These are phyloP conservation scores for Drosophila algonquin DNA, from an alignment of 2,888 invertebrate species.

Conservation along the genomic window DNA sequence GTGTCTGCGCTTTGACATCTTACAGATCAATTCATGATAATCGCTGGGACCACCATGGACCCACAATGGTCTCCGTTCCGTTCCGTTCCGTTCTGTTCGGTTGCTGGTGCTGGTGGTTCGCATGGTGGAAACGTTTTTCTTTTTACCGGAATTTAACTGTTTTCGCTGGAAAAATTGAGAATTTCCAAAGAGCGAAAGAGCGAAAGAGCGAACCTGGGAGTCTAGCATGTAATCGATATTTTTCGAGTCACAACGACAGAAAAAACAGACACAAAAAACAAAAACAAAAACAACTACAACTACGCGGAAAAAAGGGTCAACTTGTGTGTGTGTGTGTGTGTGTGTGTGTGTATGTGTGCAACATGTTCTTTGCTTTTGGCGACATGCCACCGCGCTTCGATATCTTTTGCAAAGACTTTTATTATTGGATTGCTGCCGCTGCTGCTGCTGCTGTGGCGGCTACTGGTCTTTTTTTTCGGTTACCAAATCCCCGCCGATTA, in stretches of 20 bases:
- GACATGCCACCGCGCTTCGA: conserved; percentile 70
- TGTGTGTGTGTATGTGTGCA: conserved; percentile 46
- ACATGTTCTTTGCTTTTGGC: conserved; percentile 21
- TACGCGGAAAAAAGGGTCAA: conserved; percentile 46
- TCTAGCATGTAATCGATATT: conserved; percentile 79
- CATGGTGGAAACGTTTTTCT: conserved; percentile 61
- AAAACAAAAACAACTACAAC: too few relatives aligned
- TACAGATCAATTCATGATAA: conserved; percentile 83
- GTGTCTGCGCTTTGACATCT: conserved; percentile 80
- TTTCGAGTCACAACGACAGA: conserved; percentile 68
- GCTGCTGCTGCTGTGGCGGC: conserved; percentile 7
- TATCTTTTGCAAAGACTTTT: conserved; percentile 54
- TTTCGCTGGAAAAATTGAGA: conserved; percentile 72
- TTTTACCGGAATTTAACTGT: conserved; percentile 79
- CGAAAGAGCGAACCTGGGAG: conserved; percentile 26
- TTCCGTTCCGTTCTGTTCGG: not conserved
- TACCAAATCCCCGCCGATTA: conserved; percentile 19
- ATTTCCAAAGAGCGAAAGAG: conserved; percentile 58
- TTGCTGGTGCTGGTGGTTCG: conserved; percentile 56
- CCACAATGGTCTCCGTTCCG: conserved; percentile 41
- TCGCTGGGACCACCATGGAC: conserved; percentile 80
- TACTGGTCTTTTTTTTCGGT: conserved; percentile 61
- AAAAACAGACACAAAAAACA: too few relatives aligned
- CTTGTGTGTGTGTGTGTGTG: conserved; percentile 46
- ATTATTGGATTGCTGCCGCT: conserved; percentile 58